These are phyloP conservation scores for Mechanitis mazaeus DNA, from an alignment of 2,888 invertebrate species.

Conservation along the genomic window DNA sequence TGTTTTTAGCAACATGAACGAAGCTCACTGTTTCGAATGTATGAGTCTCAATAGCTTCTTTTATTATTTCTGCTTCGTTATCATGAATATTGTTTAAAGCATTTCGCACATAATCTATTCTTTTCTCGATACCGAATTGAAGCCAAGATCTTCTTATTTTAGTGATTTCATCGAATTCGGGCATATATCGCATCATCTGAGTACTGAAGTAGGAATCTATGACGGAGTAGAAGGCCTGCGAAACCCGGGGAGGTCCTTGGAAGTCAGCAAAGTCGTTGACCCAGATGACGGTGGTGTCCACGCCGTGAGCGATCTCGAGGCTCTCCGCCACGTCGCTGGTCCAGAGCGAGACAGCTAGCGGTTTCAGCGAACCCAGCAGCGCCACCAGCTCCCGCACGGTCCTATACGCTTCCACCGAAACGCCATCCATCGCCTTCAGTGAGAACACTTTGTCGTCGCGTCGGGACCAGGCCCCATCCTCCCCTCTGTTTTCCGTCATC, in stretches of 20 bases:
- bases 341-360: conserved; percentile 48
- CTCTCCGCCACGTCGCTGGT: conserved; percentile 41
- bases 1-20: neutral
- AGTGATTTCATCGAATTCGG: conserved; percentile 6
- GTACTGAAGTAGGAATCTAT: neutral
- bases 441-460: conserved; percentile 28
- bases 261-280: conserved; percentile 46
- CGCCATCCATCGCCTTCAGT: conserved; percentile 24
- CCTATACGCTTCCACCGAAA: conserved; percentile 47
- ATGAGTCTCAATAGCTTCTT: neutral
- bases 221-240: conserved; percentile 24
- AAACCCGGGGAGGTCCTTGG: conserved; percentile 36
- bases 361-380: conserved; percentile 31
- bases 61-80: neutral
- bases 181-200: neutral
- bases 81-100: neutral
- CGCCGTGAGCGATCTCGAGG: conserved; percentile 43
- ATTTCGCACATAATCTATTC: neutral
- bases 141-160: neutral
- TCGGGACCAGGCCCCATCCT: neutral
- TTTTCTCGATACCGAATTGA: neutral
- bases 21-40: neutral
- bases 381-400: conserved; percentile 49
- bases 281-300: conserved; percentile 40
- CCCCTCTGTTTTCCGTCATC: conserved; percentile 30